Base-by-base conservation (phyloP, 1,140 invertebrate genomes). In the Notospermus geniculatus region DNA sequence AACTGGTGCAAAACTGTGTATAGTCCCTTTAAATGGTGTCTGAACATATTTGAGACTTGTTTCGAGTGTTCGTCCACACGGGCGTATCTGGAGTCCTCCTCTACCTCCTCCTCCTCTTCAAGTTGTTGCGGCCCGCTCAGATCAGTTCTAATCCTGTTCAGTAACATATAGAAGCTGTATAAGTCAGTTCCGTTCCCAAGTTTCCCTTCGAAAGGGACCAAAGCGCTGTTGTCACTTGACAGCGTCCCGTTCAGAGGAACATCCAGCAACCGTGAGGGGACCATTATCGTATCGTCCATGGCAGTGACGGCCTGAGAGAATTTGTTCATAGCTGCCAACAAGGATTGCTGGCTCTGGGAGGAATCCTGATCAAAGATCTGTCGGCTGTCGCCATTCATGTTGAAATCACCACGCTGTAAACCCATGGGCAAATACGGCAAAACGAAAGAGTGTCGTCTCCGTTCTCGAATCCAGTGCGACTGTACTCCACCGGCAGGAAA, bases 231-330 rank as follows among this genome's bases (percentile, higher is more conserved):
- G 19, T 19, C 9, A 19, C 5, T 5, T 50, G 46, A 50, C 4
- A n/a, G n/a, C n/a, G 4, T 5, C n/a, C 19, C 46, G 46, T 50
- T 50, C 4, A 50, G 19, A 50, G 46, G 46, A 4, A 50, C n/a
- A n/a, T 50, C 46, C 46, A 50, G 25, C 46, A 50, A n/a, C 4
- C 46, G n/a, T 19, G 46, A 50, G n/a, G 46, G 46, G n/a, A 50
- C 25, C 46, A 50, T 50, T 4, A 50, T 27, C 5, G 46, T 50
- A 50, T 50, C 46, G n/a, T 50, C 46, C 46, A 50, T 50, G 19
- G 46, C 46, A 50, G 4, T 50, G 46, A 50, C 46, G 46, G 46
- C 46, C 46, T 19, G n/a, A 5, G 25, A 19, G n/a, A 50, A 50
- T 50, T 50, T 50, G 25, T 50, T 50, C 46, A 50, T 50, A 7